Conservation (phyloP, 2,797 vertebrate species). For the Helostoma temminkii region DNA sequence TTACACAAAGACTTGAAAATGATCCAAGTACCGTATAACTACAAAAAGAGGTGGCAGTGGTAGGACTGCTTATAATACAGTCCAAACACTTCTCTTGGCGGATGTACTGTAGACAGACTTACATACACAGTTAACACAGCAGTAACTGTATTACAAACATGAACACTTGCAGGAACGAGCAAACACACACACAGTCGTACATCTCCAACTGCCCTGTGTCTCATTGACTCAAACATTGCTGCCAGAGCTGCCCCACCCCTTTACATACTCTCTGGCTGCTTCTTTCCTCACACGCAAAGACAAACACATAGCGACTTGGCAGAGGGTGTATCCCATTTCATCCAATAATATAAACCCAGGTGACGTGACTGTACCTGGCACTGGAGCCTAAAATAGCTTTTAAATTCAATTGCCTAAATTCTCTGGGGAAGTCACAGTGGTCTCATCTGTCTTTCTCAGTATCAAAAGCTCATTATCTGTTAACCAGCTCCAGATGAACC, state of each 20-base stretch:
- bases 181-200: conserved; percentile 16
- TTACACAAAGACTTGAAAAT: conserved; percentile 51
- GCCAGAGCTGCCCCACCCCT: conserved; percentile 1
- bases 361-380: conserved; percentile 73
- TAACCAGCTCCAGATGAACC: conserved; percentile 53
- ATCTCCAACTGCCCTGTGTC: conserved; percentile 36
- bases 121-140: conserved; percentile 58
- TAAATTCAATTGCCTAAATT: conserved; percentile 75
- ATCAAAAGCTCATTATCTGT: conserved; percentile 43
- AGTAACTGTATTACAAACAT: conserved; percentile 64
- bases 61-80: conserved; percentile 54
- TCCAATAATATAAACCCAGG: conserved; percentile 68
- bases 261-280: conserved; percentile 6
- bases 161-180: conserved; percentile 25
- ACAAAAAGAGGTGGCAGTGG: conserved; percentile 46
- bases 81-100: conserved; percentile 65
- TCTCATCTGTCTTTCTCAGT: conserved; percentile 67
- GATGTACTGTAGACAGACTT: conserved; percentile 51
- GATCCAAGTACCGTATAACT: conserved; percentile 34
- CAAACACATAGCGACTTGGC: conserved; percentile 36
- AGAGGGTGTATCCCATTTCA: conserved; percentile 66
- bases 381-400: conserved; percentile 72
- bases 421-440: conserved; percentile 60
- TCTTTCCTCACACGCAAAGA: neutral
- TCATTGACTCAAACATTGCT: conserved; percentile 52